phyloP scores from a whole-genome alignment of 2,113 vertebrate genomes.

The Labrus mixtus region DNA sequence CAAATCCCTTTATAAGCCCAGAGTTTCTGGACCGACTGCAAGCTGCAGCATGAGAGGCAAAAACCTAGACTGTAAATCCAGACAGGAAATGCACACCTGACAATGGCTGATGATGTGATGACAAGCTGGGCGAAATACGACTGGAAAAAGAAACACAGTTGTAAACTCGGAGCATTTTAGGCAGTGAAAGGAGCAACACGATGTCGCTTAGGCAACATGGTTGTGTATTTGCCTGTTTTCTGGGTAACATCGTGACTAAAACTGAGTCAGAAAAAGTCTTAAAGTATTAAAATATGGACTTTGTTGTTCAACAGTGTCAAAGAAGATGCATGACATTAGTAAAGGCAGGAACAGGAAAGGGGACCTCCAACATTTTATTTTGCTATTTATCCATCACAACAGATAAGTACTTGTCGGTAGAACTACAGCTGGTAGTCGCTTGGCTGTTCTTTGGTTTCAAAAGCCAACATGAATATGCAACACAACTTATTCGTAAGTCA shows the following conservation, averaged over 20 bases:
- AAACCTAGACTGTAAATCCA: conserved; percentile 47
- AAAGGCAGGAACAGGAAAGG: too few relatives aligned
- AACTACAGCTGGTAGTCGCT: neutral
- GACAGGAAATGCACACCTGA: conserved; percentile 66
- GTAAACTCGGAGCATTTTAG: conserved; percentile 5
- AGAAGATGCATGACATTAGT: neutral
- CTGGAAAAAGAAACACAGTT: conserved; percentile 13
- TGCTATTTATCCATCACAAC: neutral
- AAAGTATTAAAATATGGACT: neutral
- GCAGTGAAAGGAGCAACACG: neutral
- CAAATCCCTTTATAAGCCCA: conserved; percentile 65
- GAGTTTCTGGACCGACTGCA: conserved; percentile 48
- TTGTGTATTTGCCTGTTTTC: neutral
- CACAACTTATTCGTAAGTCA: too few relatives aligned
- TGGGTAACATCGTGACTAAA: neutral
- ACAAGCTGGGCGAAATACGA: conserved; percentile 41
- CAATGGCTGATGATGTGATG: conserved; percentile 52
- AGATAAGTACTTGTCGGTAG: neutral
- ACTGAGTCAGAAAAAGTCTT: neutral
- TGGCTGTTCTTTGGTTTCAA: neutral
- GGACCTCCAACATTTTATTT: too few relatives aligned
- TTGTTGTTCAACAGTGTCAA: neutral
- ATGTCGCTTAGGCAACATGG: neutral
- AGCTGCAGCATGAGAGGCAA: conserved; percentile 28
- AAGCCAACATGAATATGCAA: too few relatives aligned